Conservation (phyloP, 2,888 invertebrate species). For the Ypsolopha sequella region DNA sequence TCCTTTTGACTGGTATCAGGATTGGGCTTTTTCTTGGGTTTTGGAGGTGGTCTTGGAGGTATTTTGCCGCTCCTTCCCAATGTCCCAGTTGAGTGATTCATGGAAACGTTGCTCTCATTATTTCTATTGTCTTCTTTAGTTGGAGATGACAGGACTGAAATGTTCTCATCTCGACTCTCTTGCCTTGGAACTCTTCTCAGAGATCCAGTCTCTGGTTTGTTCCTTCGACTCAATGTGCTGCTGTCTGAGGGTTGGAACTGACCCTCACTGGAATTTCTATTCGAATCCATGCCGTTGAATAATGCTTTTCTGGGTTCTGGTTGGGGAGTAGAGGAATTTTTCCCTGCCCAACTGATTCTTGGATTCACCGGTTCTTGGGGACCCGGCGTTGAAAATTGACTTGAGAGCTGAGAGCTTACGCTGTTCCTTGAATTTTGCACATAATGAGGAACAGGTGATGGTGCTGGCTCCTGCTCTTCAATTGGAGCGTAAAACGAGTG, state of each 20-base stretch:
- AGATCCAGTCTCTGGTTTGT: constrained; percentile 66
- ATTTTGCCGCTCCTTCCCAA: constrained; percentile 74
- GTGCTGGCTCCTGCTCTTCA: constrained; percentile 65
- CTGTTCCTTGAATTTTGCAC: constrained; percentile 55
- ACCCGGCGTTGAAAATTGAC: constrained; percentile 59
- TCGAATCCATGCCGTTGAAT: constrained; percentile 32
- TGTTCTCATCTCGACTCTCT: constrained; percentile 39
- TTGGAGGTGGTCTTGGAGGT: constrained; percentile 87
- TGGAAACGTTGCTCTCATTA: constrained; percentile 37
- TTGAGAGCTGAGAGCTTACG: constrained; percentile 60
- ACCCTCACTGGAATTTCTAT: constrained; percentile 35
- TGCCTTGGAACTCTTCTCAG: constrained; percentile 45
- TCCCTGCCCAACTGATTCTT: constrained; percentile 65
- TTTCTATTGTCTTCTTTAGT: constrained; percentile 47
- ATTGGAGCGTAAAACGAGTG: constrained; percentile 62
- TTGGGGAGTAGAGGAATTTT: constrained; percentile 59
- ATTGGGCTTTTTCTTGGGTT: constrained; percentile 82
- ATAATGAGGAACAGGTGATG: constrained; percentile 58
- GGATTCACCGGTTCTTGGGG: constrained; percentile 60
- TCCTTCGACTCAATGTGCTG: constrained; percentile 53
- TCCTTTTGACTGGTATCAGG: constrained; percentile 72
- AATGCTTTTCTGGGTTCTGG: constrained; percentile 53
- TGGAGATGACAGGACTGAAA: constrained; percentile 25
- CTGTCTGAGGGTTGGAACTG: constrained; percentile 44
- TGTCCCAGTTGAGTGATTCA: constrained; percentile 53